Conservation (phyloP, 1,140 invertebrate genomes). For the Wasmannia auropunctata region DNA sequence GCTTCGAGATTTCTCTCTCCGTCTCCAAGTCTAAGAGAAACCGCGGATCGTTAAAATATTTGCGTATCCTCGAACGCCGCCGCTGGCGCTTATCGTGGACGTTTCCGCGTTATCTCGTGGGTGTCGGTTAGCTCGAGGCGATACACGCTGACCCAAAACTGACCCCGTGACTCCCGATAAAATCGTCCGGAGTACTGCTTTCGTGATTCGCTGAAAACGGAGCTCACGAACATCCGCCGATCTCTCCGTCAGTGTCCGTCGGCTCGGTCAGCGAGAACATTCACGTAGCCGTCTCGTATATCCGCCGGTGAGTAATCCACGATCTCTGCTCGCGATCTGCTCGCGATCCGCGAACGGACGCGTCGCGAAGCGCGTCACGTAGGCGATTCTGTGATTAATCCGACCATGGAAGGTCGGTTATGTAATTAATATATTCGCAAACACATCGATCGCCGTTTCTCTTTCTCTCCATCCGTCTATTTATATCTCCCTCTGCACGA, state of each 20-base stretch:
- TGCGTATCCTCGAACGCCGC: not conserved
- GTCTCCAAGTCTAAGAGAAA: not conserved
- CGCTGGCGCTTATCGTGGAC: conserved; percentile 26
- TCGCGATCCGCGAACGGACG: not conserved
- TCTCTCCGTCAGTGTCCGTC: not conserved
- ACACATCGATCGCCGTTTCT: not conserved
- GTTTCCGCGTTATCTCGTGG: conserved; percentile 48
- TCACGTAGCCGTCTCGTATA: not conserved
- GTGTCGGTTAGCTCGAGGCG: not conserved
- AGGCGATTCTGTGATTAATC: conserved; percentile 22
- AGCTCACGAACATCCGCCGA: not conserved
- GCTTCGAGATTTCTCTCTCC: conserved; percentile 5
- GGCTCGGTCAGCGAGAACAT: conserved; percentile 3
- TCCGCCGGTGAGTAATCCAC: conserved; percentile 11
- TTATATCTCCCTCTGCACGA: not conserved
- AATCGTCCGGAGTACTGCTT: not conserved
- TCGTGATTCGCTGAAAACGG: not conserved
- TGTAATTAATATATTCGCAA: not conserved
- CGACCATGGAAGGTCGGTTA: not conserved
- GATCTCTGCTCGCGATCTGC: not conserved
- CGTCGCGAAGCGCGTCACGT: not conserved
- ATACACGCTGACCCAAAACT: conserved; percentile 61
- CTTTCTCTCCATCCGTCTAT: not conserved
- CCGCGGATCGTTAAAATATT: not conserved
- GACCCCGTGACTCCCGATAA: conserved; percentile 64